Base-by-base conservation (phyloP, 2,888 invertebrate species). In the Tubiluchus corallicola region DNA sequence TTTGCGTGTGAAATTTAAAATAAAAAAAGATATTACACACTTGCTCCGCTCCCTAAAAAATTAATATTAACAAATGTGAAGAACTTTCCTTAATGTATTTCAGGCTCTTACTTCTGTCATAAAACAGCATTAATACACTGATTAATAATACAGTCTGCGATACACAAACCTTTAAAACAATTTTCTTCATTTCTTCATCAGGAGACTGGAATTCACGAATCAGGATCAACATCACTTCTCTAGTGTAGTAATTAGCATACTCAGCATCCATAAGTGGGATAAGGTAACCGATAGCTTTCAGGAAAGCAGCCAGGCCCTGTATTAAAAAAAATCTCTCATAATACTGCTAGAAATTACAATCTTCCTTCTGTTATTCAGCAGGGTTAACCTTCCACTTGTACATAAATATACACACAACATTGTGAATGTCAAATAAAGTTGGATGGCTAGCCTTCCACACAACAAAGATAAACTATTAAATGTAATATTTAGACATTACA, bases 111-210 rank as follows among this genome's bases (percentile, higher is more conserved):
- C 9, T 15, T 39, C 9, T 39, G 9, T 15, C 9, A 16, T 39
- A 13, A n/a, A 39, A 13, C 15, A 40, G 42, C 13, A 21, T 40
- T 39, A 21, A 13, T 15, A 15, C 9, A 37, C 9, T 9, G 13
- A 4, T 13, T 15, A 16, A 44, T 13, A 9, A 4, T 40, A 4
- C 20, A 44, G 4, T 17, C 4, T n/a, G 5, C 13, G n/a, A 20
- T 9, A 38, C 2, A 43, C 15, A 40, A n/a, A 79, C 84, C 73
- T 99, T 99, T 51, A 99, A 71, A 1, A 99, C 98, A 69, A 99
- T 99, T 64, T 99, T 99, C 67, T 99, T 99, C 98, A 99, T 99
- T 73, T 99, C 98, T 66, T 99, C 98, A 65, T 99, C 98, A 1
- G 98, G 98, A 46, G 96, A 96, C 68, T 94, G 94, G 66, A 99